These are phyloP conservation scores for Lapara coniferarum DNA, from an alignment of 2,888 invertebrate genomes.

Conservation along the genomic window DNA sequence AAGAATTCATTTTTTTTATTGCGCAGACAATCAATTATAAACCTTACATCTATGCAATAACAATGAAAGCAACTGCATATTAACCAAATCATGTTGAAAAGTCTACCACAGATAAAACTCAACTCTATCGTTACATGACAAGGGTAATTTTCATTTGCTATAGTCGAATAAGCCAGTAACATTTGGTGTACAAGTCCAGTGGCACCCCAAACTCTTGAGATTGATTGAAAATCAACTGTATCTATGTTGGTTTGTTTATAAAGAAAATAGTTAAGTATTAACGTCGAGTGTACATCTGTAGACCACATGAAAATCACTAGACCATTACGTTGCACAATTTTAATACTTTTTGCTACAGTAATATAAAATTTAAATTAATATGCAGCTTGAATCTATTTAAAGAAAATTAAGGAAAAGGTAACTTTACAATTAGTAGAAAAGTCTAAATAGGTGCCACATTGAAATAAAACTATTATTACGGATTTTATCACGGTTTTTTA, in stretches of 20 bases:
- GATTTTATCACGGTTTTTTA: too few relatives aligned
- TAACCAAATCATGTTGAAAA: background rate
- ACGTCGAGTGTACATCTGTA: conserved; percentile 69
- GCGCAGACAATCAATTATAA: conserved; percentile 21
- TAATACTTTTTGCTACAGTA: background rate
- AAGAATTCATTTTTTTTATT: conserved; percentile 30
- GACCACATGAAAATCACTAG: background rate
- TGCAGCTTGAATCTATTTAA: too few relatives aligned
- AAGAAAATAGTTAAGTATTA: conserved; percentile 71
- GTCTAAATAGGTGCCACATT: too few relatives aligned
- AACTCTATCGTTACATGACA: background rate
- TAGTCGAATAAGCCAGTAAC: conserved; percentile 50
- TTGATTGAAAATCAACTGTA: conserved; percentile 77
- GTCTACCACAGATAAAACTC: conserved; percentile 28
- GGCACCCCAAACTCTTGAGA: conserved; percentile 58
- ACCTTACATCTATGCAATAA: conserved; percentile 21
- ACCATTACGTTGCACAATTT: conserved; percentile 9
- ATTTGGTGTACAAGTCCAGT: conserved; percentile 61
- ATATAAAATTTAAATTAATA: too few relatives aligned
- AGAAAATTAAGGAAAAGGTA: too few relatives aligned
- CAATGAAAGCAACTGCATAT: background rate
- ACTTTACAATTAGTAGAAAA: too few relatives aligned
- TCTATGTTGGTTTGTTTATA: conserved; percentile 73
- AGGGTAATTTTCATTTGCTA: conserved; percentile 30
- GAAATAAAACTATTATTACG: too few relatives aligned